Percentiles rank a stretch among this genome's conserved stretches.
phyloP scores from a whole-genome alignment of 2,888 invertebrate species.

The Cyrtodaria siliqua region DNA sequence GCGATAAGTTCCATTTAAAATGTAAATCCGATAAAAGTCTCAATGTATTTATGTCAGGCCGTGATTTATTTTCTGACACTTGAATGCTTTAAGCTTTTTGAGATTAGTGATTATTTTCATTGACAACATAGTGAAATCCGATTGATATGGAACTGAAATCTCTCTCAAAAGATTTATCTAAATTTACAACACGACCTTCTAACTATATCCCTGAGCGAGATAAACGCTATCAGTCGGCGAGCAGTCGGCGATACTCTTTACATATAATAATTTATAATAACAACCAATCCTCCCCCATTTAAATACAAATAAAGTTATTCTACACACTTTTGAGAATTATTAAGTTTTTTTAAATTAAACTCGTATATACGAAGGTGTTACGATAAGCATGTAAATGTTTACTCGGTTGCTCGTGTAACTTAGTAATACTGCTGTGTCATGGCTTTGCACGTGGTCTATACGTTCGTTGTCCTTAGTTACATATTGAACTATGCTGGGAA shows the following conservation, averaged over 20 bases:
- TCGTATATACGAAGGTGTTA: conserved; percentile 15
- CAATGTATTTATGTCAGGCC: conserved; percentile 48
- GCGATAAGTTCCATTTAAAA: conserved; percentile 49
- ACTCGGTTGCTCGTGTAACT: conserved; percentile 16
- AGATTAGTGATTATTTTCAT: conserved; percentile 57
- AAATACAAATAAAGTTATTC: conserved; percentile 19
- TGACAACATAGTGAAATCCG: conserved; percentile 45
- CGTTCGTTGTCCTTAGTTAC: conserved; percentile 3
- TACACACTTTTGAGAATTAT: conserved; percentile 46
- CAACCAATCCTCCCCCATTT: conserved; percentile 30
- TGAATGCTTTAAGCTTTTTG: conserved; percentile 59
- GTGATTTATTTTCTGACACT: conserved; percentile 62
- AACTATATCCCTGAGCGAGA: neutral
- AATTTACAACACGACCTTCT: conserved; percentile 23
- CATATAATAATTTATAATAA: conserved; percentile 33
- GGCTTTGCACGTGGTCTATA: conserved; percentile 3
- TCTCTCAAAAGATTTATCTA: conserved; percentile 37
- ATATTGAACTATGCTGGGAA: conserved; percentile 1
- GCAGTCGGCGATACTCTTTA: conserved; percentile 21
- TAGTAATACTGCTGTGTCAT: conserved; percentile 6
- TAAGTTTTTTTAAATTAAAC: conserved; percentile 47
- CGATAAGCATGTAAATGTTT: conserved; percentile 32
- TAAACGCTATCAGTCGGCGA: conserved; percentile 19
- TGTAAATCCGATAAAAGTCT: conserved; percentile 46
- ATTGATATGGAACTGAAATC: conserved; percentile 46